These are phyloP conservation scores for Sprattus sprattus DNA, from an alignment of 2,113 vertebrate species.

Conservation along the genomic window DNA sequence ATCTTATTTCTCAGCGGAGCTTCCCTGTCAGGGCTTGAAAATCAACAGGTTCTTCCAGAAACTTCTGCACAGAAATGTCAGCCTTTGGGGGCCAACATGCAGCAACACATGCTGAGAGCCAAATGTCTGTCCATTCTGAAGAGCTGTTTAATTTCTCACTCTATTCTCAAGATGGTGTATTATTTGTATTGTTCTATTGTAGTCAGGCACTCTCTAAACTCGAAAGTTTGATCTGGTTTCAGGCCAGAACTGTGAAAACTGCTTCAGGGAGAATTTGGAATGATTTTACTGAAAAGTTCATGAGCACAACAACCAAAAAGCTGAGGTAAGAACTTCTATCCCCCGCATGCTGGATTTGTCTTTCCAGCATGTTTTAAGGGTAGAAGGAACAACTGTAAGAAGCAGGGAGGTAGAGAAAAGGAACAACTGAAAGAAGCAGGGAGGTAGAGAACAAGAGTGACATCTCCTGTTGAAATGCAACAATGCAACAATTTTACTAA, in stretches of 20 bases:
- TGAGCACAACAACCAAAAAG: background rate
- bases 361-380: background rate
- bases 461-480: conserved; percentile 19
- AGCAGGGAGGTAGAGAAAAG: background rate
- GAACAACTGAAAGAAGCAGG: background rate
- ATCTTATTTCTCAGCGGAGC: conserved; percentile 21
- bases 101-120: background rate
- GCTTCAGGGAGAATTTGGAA: background rate
- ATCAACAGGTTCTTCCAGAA: conserved; percentile 35
- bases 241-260: background rate
- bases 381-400: background rate
- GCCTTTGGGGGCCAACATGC: background rate
- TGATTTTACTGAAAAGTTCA: background rate
- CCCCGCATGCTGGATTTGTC: background rate
- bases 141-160: background rate
- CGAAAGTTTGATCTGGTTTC: background rate
- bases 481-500: background rate
- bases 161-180: background rate
- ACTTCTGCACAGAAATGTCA: background rate
- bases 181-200: conserved; percentile 3
- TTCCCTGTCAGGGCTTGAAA: conserved; percentile 29
- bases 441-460: conserved; percentile 3
- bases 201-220: background rate
- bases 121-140: background rate
- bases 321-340: background rate